These are phyloP conservation scores for Drosophila ohnishii DNA, from an alignment of 1,140 invertebrate genomes.

Conservation along the genomic window DNA sequence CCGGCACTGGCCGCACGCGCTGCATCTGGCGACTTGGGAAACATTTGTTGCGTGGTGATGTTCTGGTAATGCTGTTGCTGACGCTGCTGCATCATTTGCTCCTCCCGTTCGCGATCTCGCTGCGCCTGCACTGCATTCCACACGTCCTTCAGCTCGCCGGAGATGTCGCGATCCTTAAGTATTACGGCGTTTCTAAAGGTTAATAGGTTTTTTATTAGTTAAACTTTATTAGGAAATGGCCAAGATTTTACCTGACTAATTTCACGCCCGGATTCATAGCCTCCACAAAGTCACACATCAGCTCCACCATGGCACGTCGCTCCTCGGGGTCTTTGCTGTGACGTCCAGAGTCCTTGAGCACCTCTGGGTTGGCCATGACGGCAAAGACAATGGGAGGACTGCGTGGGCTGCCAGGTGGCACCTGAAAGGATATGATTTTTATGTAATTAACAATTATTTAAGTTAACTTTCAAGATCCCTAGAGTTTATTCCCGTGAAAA, in stretches of 20 bases:
- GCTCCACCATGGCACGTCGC: conserved; percentile 86
- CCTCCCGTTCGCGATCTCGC: conserved; percentile 85
- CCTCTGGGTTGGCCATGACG: conserved; percentile 88
- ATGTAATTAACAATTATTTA: background rate
- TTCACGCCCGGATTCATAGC: conserved; percentile 87
- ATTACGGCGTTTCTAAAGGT: conserved; percentile 85
- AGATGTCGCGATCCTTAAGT: conserved; percentile 87
- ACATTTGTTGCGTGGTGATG: conserved; percentile 80
- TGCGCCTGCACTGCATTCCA: conserved; percentile 88
- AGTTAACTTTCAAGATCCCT: background rate
- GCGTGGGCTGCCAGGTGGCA: conserved; percentile 85
- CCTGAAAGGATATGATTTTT: conserved; percentile 38
- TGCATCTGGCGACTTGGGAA: conserved; percentile 75
- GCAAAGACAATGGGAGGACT: conserved; percentile 87
- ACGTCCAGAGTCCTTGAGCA: conserved; percentile 87
- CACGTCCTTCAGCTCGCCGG: conserved; percentile 88
- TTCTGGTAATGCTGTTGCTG: conserved; percentile 80
- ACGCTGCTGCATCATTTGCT: conserved; percentile 82
- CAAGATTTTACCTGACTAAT: conserved; percentile 83
- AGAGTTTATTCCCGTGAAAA: conserved; percentile 2
- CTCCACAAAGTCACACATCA: conserved; percentile 88
- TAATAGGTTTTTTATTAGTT: background rate
- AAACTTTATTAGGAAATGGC: too few relatives aligned
- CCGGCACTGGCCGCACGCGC: conserved; percentile 54
- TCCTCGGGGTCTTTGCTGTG: conserved; percentile 87